Conservation (phyloP, 2,888 invertebrate genomes). For the Prionchulus punctatus region DNA sequence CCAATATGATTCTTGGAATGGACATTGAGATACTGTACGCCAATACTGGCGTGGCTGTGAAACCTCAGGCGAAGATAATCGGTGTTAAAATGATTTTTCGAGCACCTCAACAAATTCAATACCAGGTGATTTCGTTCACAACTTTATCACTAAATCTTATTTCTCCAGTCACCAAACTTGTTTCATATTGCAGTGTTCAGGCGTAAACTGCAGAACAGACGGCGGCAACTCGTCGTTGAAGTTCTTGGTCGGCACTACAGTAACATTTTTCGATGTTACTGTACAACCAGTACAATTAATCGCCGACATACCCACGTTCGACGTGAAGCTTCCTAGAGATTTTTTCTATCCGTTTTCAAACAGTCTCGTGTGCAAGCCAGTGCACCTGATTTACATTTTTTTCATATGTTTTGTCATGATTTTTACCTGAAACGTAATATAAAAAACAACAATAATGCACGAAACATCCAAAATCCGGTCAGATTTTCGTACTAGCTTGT, state of each 20-base stretch:
- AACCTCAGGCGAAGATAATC: slow-evolving; percentile 40
- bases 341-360: slow-evolving; percentile 52
- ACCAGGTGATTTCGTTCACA: slow-evolving; percentile 13
- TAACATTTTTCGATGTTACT: slow-evolving; percentile 41
- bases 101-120: slow-evolving; percentile 13
- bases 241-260: slow-evolving; percentile 34
- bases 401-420: too few species aligned
- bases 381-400: too few species aligned
- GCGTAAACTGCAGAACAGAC: slow-evolving; percentile 1
- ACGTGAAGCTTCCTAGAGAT: slow-evolving; percentile 51
- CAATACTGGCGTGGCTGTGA: slow-evolving; percentile 36
- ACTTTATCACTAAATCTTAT: too few species aligned
- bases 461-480: too few species aligned
- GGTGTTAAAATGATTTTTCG: slow-evolving; percentile 30
- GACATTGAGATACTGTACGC: slow-evolving; percentile 38
- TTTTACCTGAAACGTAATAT: too few species aligned
- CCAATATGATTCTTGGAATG: slow-evolving; percentile 23
- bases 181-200: slow-evolving; percentile 6
- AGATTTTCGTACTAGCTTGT: too few species aligned
- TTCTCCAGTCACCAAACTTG: too few species aligned
- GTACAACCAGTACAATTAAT: slow-evolving; percentile 38
- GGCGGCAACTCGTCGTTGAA: slow-evolving; percentile 14
- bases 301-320: slow-evolving; percentile 48
- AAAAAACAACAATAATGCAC: too few species aligned
- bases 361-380: too few species aligned